Evolutionary conservation across 2,113 vertebrate genomes (phyloP).

Genomic region (Stercorarius parasiticus): DNA sequence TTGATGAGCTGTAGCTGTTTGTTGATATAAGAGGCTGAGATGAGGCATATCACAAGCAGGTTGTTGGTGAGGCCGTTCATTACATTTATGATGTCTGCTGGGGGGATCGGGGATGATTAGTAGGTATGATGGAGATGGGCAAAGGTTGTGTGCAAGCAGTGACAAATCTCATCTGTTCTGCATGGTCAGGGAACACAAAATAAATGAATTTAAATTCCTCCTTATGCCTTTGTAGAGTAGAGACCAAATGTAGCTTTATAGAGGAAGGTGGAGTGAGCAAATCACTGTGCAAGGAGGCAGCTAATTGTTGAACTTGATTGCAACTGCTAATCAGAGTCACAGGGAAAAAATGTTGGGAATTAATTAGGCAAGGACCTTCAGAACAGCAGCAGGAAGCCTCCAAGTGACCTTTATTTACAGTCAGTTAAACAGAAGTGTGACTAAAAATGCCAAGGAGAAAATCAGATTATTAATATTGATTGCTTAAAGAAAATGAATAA

Average conservation of each 20-base stretch:
- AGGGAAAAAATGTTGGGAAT: constrained; percentile 79
- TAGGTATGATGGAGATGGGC: neutral
- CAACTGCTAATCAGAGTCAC: constrained; percentile 83
- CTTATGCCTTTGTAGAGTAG: constrained; percentile 24
- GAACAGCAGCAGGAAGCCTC: constrained; percentile 84
- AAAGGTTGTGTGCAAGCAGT: neutral
- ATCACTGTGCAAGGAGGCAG: constrained; percentile 74
- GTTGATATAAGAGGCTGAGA: neutral
- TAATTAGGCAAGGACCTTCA: constrained; percentile 87
- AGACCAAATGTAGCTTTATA: constrained; percentile 48
- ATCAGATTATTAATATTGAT: constrained; percentile 91
- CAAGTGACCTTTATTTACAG: constrained; percentile 90
- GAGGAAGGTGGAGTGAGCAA: constrained; percentile 58
- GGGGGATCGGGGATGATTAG: neutral
- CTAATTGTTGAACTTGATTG: constrained; percentile 86
- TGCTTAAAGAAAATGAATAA: constrained; percentile 89
- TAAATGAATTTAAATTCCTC: constrained; percentile 46
- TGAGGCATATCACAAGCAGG: neutral
- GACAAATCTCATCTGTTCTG: constrained; percentile 54
- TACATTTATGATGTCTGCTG: neutral
- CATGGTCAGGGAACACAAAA: neutral
- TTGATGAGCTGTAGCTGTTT: neutral
- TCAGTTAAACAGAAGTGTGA: constrained; percentile 88
- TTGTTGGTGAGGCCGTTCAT: neutral
- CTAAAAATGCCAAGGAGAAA: constrained; percentile 86